A percentile compares a stretch with the other conserved stretches of the same genome.
These are phyloP conservation scores for Calameuta idolon DNA, from an alignment of 2,888 invertebrate genomes.

Conservation along the genomic window DNA sequence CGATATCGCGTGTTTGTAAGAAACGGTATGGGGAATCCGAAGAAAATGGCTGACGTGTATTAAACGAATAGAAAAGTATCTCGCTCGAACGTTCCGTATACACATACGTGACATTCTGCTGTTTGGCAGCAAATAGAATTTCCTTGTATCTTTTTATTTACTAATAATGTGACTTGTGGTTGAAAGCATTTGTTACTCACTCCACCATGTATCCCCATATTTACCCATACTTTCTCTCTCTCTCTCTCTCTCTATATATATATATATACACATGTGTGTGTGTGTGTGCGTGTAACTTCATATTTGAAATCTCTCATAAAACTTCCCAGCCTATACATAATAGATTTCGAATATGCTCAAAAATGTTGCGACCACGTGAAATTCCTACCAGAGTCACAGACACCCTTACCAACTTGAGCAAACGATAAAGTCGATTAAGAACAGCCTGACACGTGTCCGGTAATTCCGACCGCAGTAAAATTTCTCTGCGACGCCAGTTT, in stretches of 20 bases:
- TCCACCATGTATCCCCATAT: neutral
- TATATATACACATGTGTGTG: too few species aligned
- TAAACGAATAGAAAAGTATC: conserved; percentile 30
- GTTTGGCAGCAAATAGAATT: conserved; percentile 47
- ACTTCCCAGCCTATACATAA: neutral
- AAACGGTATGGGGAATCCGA: neutral
- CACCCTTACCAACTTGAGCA: neutral
- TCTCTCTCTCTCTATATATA: too few species aligned
- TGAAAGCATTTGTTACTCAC: neutral
- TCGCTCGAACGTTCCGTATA: conserved; percentile 44
- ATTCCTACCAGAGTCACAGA: neutral
- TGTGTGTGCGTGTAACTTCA: too few species aligned
- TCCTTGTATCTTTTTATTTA: conserved; percentile 48
- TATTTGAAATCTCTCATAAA: neutral
- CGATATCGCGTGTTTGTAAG: neutral
- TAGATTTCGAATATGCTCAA: neutral
- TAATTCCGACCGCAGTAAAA: too few species aligned
- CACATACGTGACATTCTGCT: conserved; percentile 26
- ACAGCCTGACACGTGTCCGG: too few species aligned
- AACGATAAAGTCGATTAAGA: too few species aligned
- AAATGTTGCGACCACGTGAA: neutral
- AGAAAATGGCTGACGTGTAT: neutral
- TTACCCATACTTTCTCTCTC: too few species aligned
- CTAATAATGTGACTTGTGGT: conserved; percentile 39
- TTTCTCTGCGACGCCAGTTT: too few species aligned